A percentile compares a stretch with the other conserved stretches of the same genome.
Evolutionary conservation across 2,888 invertebrate species (phyloP).

Genomic region (Drosophila demipolita): DNA sequence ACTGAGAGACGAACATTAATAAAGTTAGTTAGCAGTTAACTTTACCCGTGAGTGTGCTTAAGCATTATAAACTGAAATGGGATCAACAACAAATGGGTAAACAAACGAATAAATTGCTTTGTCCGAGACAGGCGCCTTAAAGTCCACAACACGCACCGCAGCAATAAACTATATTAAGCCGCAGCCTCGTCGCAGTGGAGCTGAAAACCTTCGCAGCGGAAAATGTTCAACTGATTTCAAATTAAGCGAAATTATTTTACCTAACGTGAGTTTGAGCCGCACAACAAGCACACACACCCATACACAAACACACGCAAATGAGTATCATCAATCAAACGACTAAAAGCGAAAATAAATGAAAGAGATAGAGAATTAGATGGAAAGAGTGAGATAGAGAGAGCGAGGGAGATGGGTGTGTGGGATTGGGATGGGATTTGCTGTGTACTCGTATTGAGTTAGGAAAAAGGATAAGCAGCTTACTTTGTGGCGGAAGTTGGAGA

Average conservation of each 20-base stretch:
- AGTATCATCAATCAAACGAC: slow-evolving; percentile 74
- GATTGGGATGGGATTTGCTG: slow-evolving; percentile 2
- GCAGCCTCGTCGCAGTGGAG: slow-evolving; percentile 37
- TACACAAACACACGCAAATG: slow-evolving; percentile 51
- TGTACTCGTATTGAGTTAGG: slow-evolving; percentile 4
- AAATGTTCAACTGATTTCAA: slow-evolving; percentile 79
- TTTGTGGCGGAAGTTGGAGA: slow-evolving; percentile 43
- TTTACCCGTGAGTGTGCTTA: slow-evolving; percentile 79
- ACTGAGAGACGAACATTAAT: slow-evolving; percentile 68
- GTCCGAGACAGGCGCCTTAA: slow-evolving; percentile 56
- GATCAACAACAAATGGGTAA: slow-evolving; percentile 54
- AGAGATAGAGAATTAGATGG: neutral
- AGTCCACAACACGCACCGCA: slow-evolving; percentile 69
- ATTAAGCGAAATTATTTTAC: slow-evolving; percentile 77
- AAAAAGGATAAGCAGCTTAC: slow-evolving; percentile 64
- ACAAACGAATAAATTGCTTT: slow-evolving; percentile 69
- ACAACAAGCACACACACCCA: slow-evolving; percentile 18
- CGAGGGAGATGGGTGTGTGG: neutral
- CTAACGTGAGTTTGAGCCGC: slow-evolving; percentile 36
- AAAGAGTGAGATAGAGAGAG: slow-evolving; percentile 1
- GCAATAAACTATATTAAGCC: slow-evolving; percentile 74
- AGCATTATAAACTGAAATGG: slow-evolving; percentile 65
- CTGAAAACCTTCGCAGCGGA: slow-evolving; percentile 39
- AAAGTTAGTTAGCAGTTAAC: slow-evolving; percentile 75
- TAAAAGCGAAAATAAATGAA: slow-evolving; percentile 9